Conservation (phyloP, 2,797 vertebrate species). For the Astyanax mexicanus region DNA sequence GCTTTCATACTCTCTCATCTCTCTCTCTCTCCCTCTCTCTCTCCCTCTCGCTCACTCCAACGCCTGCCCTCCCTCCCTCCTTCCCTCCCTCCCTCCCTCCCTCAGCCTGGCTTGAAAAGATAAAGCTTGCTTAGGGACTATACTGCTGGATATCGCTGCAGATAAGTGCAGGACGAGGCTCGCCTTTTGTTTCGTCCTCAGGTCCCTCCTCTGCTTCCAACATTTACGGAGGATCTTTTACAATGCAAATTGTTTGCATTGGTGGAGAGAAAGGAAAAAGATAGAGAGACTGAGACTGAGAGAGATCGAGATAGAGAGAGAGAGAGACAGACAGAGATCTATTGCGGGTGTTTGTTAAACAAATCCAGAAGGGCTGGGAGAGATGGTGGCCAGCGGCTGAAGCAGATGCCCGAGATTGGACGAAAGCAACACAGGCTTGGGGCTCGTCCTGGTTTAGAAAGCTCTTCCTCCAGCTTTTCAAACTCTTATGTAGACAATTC, state of each 20-base stretch:
- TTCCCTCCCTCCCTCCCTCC: too few relatives aligned
- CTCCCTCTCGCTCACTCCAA: too few relatives aligned
- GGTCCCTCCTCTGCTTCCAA: conserved; percentile 24
- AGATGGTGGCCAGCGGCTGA: conserved; percentile 25
- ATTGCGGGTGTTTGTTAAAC: conserved; percentile 72
- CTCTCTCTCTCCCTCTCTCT: too few relatives aligned
- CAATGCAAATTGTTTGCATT: conserved; percentile 72
- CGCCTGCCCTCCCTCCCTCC: neutral
- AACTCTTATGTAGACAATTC: conserved; percentile 36
- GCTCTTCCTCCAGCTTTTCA: conserved; percentile 27
- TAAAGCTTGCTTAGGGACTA: conserved; percentile 34
- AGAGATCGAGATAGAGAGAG: conserved; percentile 52
- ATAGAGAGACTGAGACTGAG: too few relatives aligned
- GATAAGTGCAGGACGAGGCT: conserved; percentile 25
- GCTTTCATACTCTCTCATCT: neutral
- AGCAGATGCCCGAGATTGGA: conserved; percentile 39
- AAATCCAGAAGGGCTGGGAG: conserved; percentile 64
- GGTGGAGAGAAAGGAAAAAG: neutral
- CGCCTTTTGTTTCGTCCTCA: conserved; percentile 26
- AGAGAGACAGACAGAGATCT: conserved; percentile 47
- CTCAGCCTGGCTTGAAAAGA: neutral
- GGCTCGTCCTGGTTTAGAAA: conserved; percentile 47
- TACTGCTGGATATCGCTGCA: conserved; percentile 31
- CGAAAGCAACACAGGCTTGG: conserved; percentile 26
- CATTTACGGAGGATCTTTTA: conserved; percentile 70